Evolutionary conservation across 2,888 invertebrate species (phyloP).

Genomic region (Camponotus fellah): DNA sequence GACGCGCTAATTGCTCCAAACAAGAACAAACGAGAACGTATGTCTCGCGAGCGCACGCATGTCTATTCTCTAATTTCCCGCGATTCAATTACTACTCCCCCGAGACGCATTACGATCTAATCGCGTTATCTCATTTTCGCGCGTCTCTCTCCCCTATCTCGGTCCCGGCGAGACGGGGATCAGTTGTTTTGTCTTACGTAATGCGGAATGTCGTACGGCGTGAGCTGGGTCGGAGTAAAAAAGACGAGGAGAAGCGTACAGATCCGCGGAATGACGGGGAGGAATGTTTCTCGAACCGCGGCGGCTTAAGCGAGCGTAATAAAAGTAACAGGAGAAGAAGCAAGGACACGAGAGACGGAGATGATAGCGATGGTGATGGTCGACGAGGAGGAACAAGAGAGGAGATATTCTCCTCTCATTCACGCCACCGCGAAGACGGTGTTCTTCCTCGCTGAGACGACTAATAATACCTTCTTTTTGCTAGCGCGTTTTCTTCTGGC

Average conservation of each 20-base stretch:
- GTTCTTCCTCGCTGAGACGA: constrained; percentile 71
- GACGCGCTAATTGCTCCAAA: constrained; percentile 67
- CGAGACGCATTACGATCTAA: constrained; percentile 38
- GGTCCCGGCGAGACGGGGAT: neutral
- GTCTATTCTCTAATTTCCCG: constrained; percentile 43
- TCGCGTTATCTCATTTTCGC: constrained; percentile 44
- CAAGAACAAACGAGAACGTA: constrained; percentile 18
- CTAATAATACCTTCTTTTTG: constrained; percentile 72
- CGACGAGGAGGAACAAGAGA: constrained; percentile 44
- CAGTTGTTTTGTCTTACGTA: constrained; percentile 44
- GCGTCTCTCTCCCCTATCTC: constrained; percentile 4
- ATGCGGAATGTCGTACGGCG: constrained; percentile 38
- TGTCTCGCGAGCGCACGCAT: constrained; percentile 25
- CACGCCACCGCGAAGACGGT: constrained; percentile 46
- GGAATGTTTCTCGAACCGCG: constrained; percentile 49
- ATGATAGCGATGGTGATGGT: neutral
- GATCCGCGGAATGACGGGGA: constrained; percentile 36
- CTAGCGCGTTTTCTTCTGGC: constrained; percentile 67
- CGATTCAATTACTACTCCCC: constrained; percentile 40
- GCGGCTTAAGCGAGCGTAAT: constrained; percentile 70
- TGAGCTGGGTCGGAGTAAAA: constrained; percentile 7
- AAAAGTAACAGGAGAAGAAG: constrained; percentile 63
- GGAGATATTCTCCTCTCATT: constrained; percentile 48
- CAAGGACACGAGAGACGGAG: constrained; percentile 9
- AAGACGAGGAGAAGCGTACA: constrained; percentile 11